Evolutionary conservation across 2,113 vertebrate species (phyloP), one percentile per base, ranked within the genome.

Genomic region (Trematocara variabile): DNA sequence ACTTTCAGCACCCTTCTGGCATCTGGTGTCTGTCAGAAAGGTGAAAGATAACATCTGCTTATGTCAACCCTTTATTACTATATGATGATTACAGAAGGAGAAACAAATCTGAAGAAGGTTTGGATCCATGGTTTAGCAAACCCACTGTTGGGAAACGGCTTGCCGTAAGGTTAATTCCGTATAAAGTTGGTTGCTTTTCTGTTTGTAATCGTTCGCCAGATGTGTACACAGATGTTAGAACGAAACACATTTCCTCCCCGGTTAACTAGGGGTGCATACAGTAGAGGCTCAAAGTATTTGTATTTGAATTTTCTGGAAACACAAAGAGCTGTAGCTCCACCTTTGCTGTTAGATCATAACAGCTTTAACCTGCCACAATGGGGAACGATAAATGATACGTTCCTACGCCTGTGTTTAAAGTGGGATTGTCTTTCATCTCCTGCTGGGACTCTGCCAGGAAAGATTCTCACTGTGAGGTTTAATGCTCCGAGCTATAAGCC

Each of bases 401-500:
- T 93, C 80, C 84, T 92, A 60, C 25, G 65, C 87, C 83, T 91
- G 86, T 92, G 84, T 95, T 95, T 94, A 95, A 94, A 93, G 87
- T 81, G 53, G 89, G 92, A 91, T 94, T 81, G 92, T 91, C 95
- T 95, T 95, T 97, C 92, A 95, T 95, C 93, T 93, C 28, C 30
- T 80, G 75, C 80, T 92, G 91, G 93, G 85, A 52, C 77, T 80
- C 33, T 92, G 93, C 93, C 93, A 95, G 92, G 90, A 94, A 91
- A 92, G 86, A 83, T 81, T 88, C 88, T 88, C 88, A 85, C 82
- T 89, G 89, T 86, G 91, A 81, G 86, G 82, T 89, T 91, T 90
- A 93, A 93, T 75, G 85, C 89, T 88, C 81, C 46, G 4, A 87
- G 89, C 93, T 58, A 94, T 95, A 68, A 83, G 93, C 84, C 93